A percentile compares a stretch with the other conserved stretches of the same genome.
Evolutionary conservation across 2,888 invertebrate species (phyloP).

Genomic region (Chymomyza amoena): DNA sequence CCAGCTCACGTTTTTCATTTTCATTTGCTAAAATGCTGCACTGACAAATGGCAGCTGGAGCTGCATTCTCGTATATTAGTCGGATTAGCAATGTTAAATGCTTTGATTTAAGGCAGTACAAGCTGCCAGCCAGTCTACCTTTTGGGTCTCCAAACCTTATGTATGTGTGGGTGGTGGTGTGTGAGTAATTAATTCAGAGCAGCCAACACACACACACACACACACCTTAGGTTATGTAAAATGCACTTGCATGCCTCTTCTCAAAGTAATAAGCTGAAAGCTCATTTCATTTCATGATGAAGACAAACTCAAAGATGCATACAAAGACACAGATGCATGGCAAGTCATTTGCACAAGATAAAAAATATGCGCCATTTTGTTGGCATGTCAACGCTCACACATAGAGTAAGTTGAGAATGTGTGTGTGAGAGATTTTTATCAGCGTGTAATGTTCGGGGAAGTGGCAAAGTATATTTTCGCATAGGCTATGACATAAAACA

Average conservation of each 20-base stretch:
- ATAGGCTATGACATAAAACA: constrained; percentile 61
- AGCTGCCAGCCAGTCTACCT: constrained; percentile 26
- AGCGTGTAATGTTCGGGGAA: not conserved
- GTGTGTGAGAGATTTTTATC: not conserved
- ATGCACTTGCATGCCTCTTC: not conserved
- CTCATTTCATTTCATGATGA: constrained; percentile 34
- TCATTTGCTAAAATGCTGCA: constrained; percentile 49
- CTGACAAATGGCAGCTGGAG: not conserved
- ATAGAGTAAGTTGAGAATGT: constrained; percentile 27
- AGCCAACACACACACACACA: constrained; percentile 8
- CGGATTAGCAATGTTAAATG: constrained; percentile 65
- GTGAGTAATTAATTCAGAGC: constrained; percentile 17
- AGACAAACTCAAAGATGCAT: constrained; percentile 21
- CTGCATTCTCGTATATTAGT: constrained; percentile 49
- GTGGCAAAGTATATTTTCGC: not conserved
- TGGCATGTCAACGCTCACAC: constrained; percentile 32
- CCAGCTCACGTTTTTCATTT: constrained; percentile 56
- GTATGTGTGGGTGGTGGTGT: not conserved
- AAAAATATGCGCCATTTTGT: constrained; percentile 52
- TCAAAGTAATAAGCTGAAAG: constrained; percentile 69
- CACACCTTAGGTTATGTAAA: constrained; percentile 5
- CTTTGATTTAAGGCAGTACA: constrained; percentile 62
- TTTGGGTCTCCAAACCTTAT: not conserved
- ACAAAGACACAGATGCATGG: constrained; percentile 6
- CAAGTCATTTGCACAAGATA: constrained; percentile 42